Conservation (phyloP, 2,888 invertebrate species). For the Ceratothoa steindachneri region DNA sequence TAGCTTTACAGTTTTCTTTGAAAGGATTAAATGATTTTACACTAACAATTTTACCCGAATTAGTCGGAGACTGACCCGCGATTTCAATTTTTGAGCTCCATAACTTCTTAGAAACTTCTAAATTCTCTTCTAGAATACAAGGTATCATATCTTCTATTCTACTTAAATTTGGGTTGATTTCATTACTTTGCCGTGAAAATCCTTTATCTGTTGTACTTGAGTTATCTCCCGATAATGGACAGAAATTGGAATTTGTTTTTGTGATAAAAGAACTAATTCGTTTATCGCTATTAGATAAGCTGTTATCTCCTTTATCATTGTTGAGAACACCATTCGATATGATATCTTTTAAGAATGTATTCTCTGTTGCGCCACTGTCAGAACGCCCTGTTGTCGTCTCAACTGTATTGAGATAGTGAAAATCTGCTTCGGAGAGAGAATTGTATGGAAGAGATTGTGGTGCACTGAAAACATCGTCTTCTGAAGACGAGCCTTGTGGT, state of each 20-base stretch:
- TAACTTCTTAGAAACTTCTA: neutral
- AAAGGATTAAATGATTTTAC: no score
- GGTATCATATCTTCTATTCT: neutral
- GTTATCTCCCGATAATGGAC: no score
- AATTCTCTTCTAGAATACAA: neutral
- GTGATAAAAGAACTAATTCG: no score
- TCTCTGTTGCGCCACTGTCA: neutral
- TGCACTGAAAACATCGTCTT: neutral
- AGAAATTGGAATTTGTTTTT: neutral
- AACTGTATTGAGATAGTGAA: neutral
- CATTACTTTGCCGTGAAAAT: neutral
- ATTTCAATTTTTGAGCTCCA: neutral
- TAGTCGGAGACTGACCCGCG: neutral
- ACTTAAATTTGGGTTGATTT: neutral
- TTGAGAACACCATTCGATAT: neutral
- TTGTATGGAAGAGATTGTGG: neutral
- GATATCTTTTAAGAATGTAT: neutral
- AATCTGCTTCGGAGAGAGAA: neutral
- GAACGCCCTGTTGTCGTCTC: neutral
- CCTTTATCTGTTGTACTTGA: neutral
- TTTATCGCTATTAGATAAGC: no score
- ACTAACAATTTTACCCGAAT: neutral
- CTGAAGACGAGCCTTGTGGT: neutral
- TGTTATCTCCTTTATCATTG: neutral
- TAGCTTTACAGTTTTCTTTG: no score